Percentiles rank a stretch among this genome's conserved stretches.
Evolutionary conservation across 2,888 invertebrate species (phyloP).

Genomic region (Drosophila tanythrix): DNA sequence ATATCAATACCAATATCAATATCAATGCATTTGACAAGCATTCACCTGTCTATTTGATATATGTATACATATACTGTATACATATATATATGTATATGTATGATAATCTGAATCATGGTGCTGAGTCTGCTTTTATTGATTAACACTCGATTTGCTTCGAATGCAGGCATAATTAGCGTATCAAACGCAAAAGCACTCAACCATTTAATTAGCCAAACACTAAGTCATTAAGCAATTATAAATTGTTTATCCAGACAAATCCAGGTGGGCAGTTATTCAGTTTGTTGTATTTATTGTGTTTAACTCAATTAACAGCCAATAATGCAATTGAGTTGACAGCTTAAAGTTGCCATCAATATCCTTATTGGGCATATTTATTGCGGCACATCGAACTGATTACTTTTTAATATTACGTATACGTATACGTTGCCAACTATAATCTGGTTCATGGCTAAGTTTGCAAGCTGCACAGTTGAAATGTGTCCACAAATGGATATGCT

Average conservation of each 20-base stretch:
- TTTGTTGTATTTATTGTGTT: not conserved
- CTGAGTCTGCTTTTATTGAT: slow-evolving; percentile 2
- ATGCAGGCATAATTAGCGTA: slow-evolving; percentile 1
- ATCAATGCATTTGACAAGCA: not conserved
- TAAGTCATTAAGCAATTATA: slow-evolving; percentile 5
- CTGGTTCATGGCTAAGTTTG: not conserved
- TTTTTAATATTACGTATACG: not conserved
- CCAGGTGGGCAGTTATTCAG: not conserved
- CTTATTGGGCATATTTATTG: not conserved
- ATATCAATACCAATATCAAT: not conserved
- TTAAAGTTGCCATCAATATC: not conserved
- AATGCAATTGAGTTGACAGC: not conserved
- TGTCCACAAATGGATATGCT: not conserved
- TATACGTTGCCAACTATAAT: not conserved
- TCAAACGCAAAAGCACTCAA: slow-evolving; percentile 1
- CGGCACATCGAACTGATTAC: not conserved
- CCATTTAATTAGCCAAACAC: not conserved
- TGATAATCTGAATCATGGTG: not conserved
- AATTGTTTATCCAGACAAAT: not conserved
- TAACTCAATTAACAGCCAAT: slow-evolving; percentile 1
- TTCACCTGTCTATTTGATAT: not conserved
- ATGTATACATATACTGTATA: no score
- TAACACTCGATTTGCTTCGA: not conserved
- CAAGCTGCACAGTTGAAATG: not conserved
- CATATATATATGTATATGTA: no score